phyloP scores from a whole-genome alignment of 1,140 invertebrate genomes.

The Orchestia grillus region DNA sequence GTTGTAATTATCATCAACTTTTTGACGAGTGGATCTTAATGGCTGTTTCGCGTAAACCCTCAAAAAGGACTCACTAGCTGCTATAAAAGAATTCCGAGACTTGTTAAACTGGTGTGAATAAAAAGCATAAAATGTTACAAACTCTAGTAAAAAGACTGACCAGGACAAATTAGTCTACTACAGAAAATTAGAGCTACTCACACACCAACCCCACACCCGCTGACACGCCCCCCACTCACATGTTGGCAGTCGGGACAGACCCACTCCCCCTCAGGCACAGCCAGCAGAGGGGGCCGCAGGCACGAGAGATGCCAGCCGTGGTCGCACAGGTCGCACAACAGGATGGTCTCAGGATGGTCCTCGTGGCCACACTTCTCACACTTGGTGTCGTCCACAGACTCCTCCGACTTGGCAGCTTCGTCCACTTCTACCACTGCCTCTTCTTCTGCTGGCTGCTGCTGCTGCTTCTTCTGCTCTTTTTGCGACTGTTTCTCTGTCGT shows the following conservation, averaged over 20 bases:
- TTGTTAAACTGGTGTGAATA: too few species aligned
- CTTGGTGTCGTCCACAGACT: slow-evolving; percentile 64
- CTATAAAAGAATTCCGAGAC: too few species aligned
- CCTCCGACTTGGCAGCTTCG: slow-evolving; percentile 57
- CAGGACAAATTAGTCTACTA: too few species aligned
- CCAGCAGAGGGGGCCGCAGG: slow-evolving; percentile 87
- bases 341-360: slow-evolving; percentile 95
- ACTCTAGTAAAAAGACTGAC: too few species aligned
- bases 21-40: too few species aligned
- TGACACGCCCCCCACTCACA: slow-evolving; percentile 72
- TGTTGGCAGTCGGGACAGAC: slow-evolving; percentile 96
- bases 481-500: slow-evolving; percentile 33
- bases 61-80: too few species aligned
- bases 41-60: too few species aligned
- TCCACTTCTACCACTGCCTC: background rate
- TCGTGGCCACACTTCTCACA: slow-evolving; percentile 71
- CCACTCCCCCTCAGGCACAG: slow-evolving; percentile 97
- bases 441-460: background rate
- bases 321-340: slow-evolving; percentile 95
- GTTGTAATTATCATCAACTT: too few species aligned
- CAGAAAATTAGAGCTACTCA: too few species aligned
- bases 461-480: slow-evolving; percentile 2
- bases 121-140: too few species aligned
- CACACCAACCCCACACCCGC: too few species aligned
- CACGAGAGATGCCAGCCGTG: slow-evolving; percentile 95